A percentile compares a stretch with the other conserved stretches of the same genome.
Conservation (phyloP, 1,140 invertebrate species). For the Neodiprion fabricii region DNA sequence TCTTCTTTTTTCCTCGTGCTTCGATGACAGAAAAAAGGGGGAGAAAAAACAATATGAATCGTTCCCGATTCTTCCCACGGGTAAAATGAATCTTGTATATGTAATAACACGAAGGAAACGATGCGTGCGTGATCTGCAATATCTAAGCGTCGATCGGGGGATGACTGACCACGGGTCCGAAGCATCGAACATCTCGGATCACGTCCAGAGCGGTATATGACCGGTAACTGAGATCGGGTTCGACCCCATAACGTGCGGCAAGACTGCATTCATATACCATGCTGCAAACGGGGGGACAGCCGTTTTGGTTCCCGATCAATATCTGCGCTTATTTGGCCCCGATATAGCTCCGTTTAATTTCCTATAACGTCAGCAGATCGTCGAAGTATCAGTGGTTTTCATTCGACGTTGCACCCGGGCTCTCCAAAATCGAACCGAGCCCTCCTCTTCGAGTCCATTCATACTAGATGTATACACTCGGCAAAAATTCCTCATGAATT, state of each 20-base stretch:
- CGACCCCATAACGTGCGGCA: not conserved
- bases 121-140: no score
- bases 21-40: no score
- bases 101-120: no score
- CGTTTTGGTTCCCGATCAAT: not conserved
- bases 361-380: not conserved
- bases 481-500: not conserved
- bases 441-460: not conserved
- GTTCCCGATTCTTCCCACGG: no score
- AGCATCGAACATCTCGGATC: not conserved
- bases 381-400: constrained; percentile 1
- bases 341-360: constrained; percentile 6
- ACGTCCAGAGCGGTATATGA: not conserved
- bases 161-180: not conserved
- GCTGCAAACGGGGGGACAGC: not conserved
- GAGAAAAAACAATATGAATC: no score
- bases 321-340: not conserved
- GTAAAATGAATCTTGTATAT: no score
- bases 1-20: no score
- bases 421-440: no score
- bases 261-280: not conserved
- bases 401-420: not conserved
- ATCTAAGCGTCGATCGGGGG: not conserved
- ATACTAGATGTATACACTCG: not conserved
- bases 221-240: no score